Base-by-base conservation (phyloP, 2,797 vertebrate species). In the Petrocephalus schoutedeni region DNA sequence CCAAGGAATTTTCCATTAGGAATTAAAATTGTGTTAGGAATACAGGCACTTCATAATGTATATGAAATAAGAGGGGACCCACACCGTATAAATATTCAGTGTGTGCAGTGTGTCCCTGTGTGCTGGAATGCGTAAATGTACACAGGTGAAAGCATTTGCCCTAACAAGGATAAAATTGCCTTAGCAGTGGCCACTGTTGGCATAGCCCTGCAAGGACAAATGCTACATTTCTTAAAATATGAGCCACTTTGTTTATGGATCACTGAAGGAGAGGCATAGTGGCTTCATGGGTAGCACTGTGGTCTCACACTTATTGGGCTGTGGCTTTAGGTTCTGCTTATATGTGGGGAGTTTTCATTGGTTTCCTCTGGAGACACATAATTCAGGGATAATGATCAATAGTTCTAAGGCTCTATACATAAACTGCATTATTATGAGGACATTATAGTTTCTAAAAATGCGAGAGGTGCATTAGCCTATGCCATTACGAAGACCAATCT, bases 381-480 rank as follows among this genome's bases (percentile, higher is more conserved):
- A 49, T 80, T 28, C 16, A 49, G 19, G 74, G 41, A 80, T 49
- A n/a, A n/a, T 80, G 74, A 45, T 49, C 74, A 80, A 80, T 80
- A 80, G 67, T 36, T 41, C 1, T 74, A 74, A 19, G 16, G 41
- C 36, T 80, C 41, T 45, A 80, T 80, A 80, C 74, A 80, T 80
- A 21, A 80, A 80, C 45, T 80, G 41, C 74, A 49, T 45, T 80
- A 80, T 80, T 80, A 80, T 80, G 74, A 80, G n/a, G 45, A 80
- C 49, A 19, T 80, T 80, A 49, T 21, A 80, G 74, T 80, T 49
- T 49, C 74, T 49, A 80, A 80, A 49, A 80, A 80, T 49, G 36
- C 32, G 8, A 49, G 41, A 21, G 19, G 19, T 49, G 19, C 74
- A 49, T 80, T 49, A 80, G 49, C 74, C 74, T 49, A 9, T 80